Conservation (phyloP, 1,140 invertebrate genomes). For the Andricus grossulariae region DNA sequence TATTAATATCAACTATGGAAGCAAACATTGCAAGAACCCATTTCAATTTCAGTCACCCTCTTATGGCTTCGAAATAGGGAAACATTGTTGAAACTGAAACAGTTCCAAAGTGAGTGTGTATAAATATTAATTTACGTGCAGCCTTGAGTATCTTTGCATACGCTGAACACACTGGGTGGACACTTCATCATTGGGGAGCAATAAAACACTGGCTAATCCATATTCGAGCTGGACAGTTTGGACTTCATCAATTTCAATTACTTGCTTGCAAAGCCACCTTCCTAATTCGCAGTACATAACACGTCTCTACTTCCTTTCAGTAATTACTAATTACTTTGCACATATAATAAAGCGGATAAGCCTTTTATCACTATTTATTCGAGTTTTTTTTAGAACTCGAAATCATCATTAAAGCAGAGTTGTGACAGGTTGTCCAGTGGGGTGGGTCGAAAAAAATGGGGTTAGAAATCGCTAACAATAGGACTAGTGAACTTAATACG, state of each 20-base stretch:
- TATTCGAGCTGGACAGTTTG: slow-evolving; percentile 24
- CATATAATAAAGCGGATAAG: neutral
- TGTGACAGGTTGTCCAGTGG: too few relatives aligned
- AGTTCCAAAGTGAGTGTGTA: slow-evolving; percentile 26
- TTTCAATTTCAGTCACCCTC: slow-evolving; percentile 8
- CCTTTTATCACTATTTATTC: neutral
- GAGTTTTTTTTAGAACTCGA: too few relatives aligned
- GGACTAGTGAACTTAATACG: too few relatives aligned
- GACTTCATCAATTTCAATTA: slow-evolving; percentile 30
- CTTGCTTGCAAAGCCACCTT: slow-evolving; percentile 13
- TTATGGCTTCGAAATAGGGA: slow-evolving; percentile 6
- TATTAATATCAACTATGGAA: neutral
- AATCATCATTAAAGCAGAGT: too few relatives aligned
- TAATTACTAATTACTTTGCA: slow-evolving; percentile 20
- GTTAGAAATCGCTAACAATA: too few relatives aligned
- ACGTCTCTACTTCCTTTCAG: neutral
- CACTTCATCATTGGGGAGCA: slow-evolving; percentile 9
- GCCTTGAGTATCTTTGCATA: slow-evolving; percentile 9
- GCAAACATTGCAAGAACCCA: slow-evolving; percentile 5
- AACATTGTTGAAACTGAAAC: slow-evolving; percentile 27
- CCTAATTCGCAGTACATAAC: slow-evolving; percentile 19
- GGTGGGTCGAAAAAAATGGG: too few relatives aligned
- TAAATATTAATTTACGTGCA: slow-evolving; percentile 26
- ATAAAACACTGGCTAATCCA: slow-evolving; percentile 28
- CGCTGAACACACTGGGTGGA: neutral